Conservation (phyloP, 2,888 invertebrate genomes). For the Monochamus alternatus region DNA sequence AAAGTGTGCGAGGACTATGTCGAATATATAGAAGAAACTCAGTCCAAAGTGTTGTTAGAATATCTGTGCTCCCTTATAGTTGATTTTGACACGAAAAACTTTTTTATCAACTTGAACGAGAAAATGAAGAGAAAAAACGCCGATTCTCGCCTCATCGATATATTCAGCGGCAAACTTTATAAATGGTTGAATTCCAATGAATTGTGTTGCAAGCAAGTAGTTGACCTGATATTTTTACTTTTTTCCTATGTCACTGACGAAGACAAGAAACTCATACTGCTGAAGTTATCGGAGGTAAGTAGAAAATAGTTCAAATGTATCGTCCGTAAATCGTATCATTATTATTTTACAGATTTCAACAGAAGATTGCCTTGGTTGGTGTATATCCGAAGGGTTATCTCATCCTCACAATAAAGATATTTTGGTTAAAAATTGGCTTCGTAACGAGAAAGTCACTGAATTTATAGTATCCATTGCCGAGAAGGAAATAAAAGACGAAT, state of each 20-base stretch:
- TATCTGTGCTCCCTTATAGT: conserved; percentile 74
- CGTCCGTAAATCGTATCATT: not conserved
- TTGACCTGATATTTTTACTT: conserved; percentile 78
- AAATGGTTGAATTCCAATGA: conserved; percentile 73
- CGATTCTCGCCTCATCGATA: conserved; percentile 55
- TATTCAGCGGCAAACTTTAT: conserved; percentile 62
- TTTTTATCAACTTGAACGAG: conserved; percentile 72
- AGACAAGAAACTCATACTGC: conserved; percentile 74
- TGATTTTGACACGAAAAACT: conserved; percentile 74
- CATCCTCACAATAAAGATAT: conserved; percentile 69
- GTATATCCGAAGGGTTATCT: conserved; percentile 69
- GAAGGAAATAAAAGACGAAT: conserved; percentile 63
- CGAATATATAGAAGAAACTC: conserved; percentile 71
- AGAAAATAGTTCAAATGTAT: conserved; percentile 22
- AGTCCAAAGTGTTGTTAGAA: conserved; percentile 71
- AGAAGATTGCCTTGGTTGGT: conserved; percentile 69
- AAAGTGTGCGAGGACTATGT: conserved; percentile 74
- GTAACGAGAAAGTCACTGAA: conserved; percentile 67
- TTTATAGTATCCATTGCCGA: conserved; percentile 68
- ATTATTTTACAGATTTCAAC: conserved; percentile 54
- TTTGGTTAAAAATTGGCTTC: conserved; percentile 71
- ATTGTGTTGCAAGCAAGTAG: conserved; percentile 73
- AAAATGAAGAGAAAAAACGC: conserved; percentile 55
- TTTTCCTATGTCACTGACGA: conserved; percentile 73
- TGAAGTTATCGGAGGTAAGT: conserved; percentile 73